phyloP scores from a whole-genome alignment of 2,888 invertebrate species.

The Cordilura impudica region DNA sequence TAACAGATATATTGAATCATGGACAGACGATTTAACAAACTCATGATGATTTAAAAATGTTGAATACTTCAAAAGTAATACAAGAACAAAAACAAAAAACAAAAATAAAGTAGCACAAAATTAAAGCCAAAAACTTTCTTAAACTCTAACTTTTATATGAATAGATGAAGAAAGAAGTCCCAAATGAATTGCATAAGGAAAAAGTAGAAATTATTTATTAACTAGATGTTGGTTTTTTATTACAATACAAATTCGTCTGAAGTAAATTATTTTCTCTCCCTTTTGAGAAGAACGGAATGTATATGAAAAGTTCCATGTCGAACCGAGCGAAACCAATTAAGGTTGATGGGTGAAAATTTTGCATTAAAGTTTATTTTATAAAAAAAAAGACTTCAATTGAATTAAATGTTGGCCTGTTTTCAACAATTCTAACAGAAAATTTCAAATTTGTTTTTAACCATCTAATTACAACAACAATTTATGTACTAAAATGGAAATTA shows the following conservation, averaged over 20 bases:
- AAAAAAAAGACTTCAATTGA: too few relatives aligned
- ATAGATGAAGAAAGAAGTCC: neutral
- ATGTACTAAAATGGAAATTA: too few relatives aligned
- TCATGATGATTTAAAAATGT: conserved; percentile 37
- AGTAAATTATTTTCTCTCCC: neutral
- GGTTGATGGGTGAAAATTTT: too few relatives aligned
- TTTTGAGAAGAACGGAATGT: neutral
- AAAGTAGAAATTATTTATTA: conserved; percentile 34
- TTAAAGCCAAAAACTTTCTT: neutral
- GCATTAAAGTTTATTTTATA: too few relatives aligned
- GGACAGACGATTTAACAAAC: conserved; percentile 39
- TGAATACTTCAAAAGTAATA: neutral
- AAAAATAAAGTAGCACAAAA: neutral
- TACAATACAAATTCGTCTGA: conserved; percentile 13
- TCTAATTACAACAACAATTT: too few relatives aligned
- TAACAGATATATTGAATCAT: conserved; percentile 42
- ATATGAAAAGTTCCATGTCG: too few relatives aligned
- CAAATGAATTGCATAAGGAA: neutral
- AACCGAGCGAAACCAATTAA: too few relatives aligned
- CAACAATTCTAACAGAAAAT: too few relatives aligned
- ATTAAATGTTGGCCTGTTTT: too few relatives aligned
- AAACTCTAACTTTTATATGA: neutral
- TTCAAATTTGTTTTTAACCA: too few relatives aligned
- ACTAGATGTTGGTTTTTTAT: conserved; percentile 36
- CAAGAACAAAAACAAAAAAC: neutral